Conservation (phyloP, 30 jellyfish, hydroid and myxozoan species). For the Cassiopea andromeda region DNA sequence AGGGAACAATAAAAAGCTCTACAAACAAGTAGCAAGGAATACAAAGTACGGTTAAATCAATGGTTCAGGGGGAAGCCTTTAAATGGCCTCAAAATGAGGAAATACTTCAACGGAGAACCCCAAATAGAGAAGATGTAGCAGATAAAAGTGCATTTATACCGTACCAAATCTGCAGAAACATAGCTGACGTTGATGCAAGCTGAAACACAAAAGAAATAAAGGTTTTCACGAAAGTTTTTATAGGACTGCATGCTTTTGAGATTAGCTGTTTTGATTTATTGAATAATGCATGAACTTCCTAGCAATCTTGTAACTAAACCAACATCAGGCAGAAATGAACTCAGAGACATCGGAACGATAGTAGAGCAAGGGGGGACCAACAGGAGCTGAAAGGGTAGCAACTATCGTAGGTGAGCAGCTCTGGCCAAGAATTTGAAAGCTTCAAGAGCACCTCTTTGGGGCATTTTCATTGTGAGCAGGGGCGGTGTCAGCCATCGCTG, state of each 20-base stretch:
- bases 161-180: slow-evolving; percentile 27
- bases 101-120: neutral
- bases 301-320: too few species aligned
- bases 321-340: too few species aligned
- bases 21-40: too few species aligned
- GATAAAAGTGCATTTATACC: neutral
- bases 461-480: neutral
- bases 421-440: too few species aligned
- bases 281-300: too few species aligned
- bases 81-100: neutral
- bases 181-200: slow-evolving; percentile 35
- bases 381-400: too few species aligned
- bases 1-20: too few species aligned
- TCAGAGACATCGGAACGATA: too few species aligned
- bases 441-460: neutral
- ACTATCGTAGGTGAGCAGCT: too few species aligned
- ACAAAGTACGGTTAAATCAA: too few species aligned
- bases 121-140: neutral
- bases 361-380: too few species aligned
- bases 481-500: neutral
- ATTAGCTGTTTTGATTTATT: neutral
- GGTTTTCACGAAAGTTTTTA: neutral
- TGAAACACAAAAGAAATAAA: neutral
- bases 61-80: neutral
- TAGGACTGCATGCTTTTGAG: neutral